Evolutionary conservation across 64 coral and sea anemone genomes (phyloP).

Genomic region (Orbicella faveolata): DNA sequence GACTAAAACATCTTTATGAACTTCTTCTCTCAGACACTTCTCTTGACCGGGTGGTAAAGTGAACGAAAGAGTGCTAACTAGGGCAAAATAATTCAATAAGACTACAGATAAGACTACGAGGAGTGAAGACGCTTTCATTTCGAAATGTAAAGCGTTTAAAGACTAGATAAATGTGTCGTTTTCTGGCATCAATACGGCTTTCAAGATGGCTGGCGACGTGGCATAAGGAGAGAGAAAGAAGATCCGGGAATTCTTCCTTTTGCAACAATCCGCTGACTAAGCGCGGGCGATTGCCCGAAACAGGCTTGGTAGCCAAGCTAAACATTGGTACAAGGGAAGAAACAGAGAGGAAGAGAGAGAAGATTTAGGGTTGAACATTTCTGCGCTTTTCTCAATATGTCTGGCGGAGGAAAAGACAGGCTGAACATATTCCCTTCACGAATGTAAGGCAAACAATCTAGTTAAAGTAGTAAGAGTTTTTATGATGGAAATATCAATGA

Average conservation of each 20-base stretch:
- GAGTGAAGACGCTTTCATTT: slow-evolving; percentile 55
- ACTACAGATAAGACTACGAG: slow-evolving; percentile 36
- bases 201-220: slow-evolving; percentile 73
- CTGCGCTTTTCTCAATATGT: slow-evolving; percentile 44
- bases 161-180: neutral
- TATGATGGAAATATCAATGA: neutral
- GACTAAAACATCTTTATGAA: slow-evolving; percentile 98
- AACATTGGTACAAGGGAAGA: neutral
- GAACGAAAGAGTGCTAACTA: slow-evolving; percentile 89
- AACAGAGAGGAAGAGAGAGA: neutral
- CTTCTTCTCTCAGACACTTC: slow-evolving; percentile 97
- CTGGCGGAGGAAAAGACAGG: slow-evolving; percentile 76
- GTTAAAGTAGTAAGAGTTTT: neutral
- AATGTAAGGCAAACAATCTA: slow-evolving; percentile 76
- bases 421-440: slow-evolving; percentile 96
- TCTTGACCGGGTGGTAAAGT: slow-evolving; percentile 82
- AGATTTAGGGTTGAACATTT: neutral
- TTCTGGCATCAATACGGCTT: slow-evolving; percentile 23
- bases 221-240: slow-evolving; percentile 59
- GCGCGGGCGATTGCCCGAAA: neutral
- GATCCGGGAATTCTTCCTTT: slow-evolving; percentile 65
- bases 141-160: slow-evolving; percentile 7
- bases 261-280: neutral
- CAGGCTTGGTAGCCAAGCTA: slow-evolving; percentile 52
- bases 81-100: slow-evolving; percentile 45